Conservation (phyloP, 2,113 vertebrate genomes). For the Megaptera novaeangliae region DNA sequence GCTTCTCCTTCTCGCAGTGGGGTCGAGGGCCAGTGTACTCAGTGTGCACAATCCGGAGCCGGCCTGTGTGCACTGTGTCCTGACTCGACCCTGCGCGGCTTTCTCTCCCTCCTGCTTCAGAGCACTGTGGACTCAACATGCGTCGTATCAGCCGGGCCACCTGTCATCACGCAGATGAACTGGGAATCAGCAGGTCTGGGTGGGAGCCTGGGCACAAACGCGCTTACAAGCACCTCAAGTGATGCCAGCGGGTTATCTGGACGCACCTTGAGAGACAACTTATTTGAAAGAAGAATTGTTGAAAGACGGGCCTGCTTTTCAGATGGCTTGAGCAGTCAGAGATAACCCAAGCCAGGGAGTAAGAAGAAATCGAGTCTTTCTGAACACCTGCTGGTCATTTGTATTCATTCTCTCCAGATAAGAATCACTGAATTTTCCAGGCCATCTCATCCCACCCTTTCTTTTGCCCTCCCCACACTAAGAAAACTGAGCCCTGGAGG, state of each 20-base stretch:
- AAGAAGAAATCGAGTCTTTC: neutral
- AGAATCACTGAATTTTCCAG: neutral
- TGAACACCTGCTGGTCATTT: neutral
- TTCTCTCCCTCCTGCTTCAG: neutral
- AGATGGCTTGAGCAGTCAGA: neutral
- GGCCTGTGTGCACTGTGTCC: neutral
- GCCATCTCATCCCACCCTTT: neutral
- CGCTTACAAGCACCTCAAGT: neutral
- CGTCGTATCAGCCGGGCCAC: rapidly evolving
- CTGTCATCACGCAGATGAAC: neutral
- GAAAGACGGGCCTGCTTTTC: neutral
- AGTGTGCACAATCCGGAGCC: rapidly evolving
- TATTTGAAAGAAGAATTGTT: neutral
- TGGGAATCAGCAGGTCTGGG: neutral
- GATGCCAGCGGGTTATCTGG: neutral
- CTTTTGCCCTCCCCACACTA: neutral
- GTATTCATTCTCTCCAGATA: neutral
- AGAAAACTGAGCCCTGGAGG: neutral
- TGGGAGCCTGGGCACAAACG: too few relatives aligned
- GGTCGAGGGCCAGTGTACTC: too few relatives aligned
- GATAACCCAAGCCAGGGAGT: neutral
- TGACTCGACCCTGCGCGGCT: rapidly evolving
- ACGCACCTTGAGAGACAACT: neutral
- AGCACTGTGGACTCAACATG: neutral
- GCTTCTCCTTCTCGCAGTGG: neutral